Evolutionary conservation across 2,113 vertebrate genomes (phyloP).

Genomic region (Erpornis zantholeuca): DNA sequence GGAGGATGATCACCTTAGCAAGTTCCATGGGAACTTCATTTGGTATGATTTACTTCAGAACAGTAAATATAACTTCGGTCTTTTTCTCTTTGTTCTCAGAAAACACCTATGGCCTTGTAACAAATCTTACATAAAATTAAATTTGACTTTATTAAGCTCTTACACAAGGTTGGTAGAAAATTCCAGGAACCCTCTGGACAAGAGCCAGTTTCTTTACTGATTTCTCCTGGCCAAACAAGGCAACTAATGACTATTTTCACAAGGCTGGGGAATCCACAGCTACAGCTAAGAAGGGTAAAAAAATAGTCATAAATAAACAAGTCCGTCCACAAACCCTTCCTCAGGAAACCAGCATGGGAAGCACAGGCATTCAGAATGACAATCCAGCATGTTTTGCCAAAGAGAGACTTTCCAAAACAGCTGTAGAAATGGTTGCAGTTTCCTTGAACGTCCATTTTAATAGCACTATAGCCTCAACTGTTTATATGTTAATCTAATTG

Average conservation of each 20-base stretch:
- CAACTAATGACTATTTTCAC: constrained; percentile 24
- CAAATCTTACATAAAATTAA: background rate
- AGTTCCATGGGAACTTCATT: background rate
- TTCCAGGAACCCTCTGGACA: background rate
- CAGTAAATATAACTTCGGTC: background rate
- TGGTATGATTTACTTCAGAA: background rate
- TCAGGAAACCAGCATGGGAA: constrained; percentile 62
- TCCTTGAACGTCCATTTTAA: background rate
- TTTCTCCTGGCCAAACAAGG: constrained; percentile 3
- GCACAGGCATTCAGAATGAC: constrained; percentile 39
- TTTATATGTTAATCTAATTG: constrained; percentile 16
- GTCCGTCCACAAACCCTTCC: background rate
- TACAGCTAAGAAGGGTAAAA: constrained; percentile 10
- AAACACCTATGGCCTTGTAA: constrained; percentile 1
- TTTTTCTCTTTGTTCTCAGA: background rate
- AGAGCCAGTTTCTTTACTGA: background rate
- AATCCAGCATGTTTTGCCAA: constrained; percentile 43
- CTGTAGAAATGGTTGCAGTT: constrained; percentile 21
- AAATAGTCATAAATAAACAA: constrained; percentile 49
- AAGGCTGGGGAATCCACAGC: constrained; percentile 23
- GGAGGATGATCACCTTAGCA: background rate
- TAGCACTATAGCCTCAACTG: background rate
- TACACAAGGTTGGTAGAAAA: constrained; percentile 26
- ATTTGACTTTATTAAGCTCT: constrained; percentile 10
- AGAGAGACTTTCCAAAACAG: constrained; percentile 37